These are phyloP conservation scores for Epiblema foenella DNA, from an alignment of 2,888 invertebrate genomes.

Conservation along the genomic window DNA sequence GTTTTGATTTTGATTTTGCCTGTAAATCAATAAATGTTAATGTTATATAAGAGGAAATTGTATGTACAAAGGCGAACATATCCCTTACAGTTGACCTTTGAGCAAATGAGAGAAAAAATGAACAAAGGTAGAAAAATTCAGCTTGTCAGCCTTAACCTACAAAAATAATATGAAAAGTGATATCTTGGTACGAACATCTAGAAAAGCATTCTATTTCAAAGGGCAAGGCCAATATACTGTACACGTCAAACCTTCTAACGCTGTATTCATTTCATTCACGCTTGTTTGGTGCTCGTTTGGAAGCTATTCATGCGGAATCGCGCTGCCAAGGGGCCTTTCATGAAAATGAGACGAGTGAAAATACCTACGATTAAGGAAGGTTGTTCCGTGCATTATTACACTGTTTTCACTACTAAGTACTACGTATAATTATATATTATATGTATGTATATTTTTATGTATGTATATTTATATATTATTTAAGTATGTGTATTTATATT, in stretches of 20 bases:
- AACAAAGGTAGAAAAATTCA: too few species aligned
- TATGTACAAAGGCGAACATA: too few species aligned
- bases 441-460: too few species aligned
- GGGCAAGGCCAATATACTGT: conserved; percentile 8
- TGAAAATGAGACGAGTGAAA: conserved; percentile 1
- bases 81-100: too few species aligned
- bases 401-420: not conserved
- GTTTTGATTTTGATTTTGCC: too few species aligned
- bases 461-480: too few species aligned
- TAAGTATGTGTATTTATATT: too few species aligned
- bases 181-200: not conserved
- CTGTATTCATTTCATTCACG: conserved; percentile 13
- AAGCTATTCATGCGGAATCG: conserved; percentile 6
- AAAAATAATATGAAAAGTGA: not conserved
- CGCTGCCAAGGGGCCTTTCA: conserved; percentile 11
- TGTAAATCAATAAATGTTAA: too few species aligned
- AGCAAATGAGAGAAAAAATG: too few species aligned
- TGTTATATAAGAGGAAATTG: too few species aligned
- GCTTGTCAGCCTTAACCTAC: too few species aligned
- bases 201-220: not conserved
- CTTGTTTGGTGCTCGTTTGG: conserved; percentile 2
- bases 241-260: conserved; percentile 8
- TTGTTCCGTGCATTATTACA: not conserved
- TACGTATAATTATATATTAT: too few species aligned
- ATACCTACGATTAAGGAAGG: not conserved